Evolutionary conservation across 2,113 vertebrate species (phyloP), one percentile per base, ranked within the genome.

Genomic region (Isurus oxyrinchus): DNA sequence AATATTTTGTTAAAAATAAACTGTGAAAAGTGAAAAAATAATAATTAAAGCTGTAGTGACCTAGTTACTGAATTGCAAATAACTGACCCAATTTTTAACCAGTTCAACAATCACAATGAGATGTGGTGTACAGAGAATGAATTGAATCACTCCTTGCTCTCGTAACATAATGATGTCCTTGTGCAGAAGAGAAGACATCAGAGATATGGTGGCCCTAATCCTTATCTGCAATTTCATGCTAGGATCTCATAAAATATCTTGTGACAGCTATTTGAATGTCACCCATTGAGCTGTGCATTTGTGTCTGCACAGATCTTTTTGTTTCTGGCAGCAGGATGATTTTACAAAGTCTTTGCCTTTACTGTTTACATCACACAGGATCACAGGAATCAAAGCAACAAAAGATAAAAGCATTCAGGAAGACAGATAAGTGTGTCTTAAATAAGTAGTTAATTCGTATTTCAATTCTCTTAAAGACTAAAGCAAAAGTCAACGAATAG

Each of bases 161-260:
- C 44, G 55, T 63, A 21, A 94, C 59, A 94, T 94, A 63, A n/a
- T 63, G 88, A 63, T 66, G 90, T n/a, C 90, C 35, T 94, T 94
- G 90, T 63, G 13, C 90, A 40, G n/a, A 40, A 25, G 90, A 94
- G 66, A 40, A 93, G 57, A 63, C n/a, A 66, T 94, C 35, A 94
- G 90, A 63, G 90, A 94, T 63, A 94, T 8, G 35, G 6, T 40
- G n/a, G 90, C 25, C n/a, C 19, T 10, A 25, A 14, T 44, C n/a
- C 35, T 94, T 44, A 94, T 94, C 90, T 66, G 90, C 19, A 63
- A 14, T 63, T 40, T 23, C 35, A 40, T 63, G 59, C 35, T 40
- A 23, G 59, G 5, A 94, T 4, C 13, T 63, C 59, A 63, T 44
- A 63, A 94, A 94, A 2, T 94, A 94, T 61, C 57, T 63, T 21